Conservation (phyloP, 2,797 vertebrate genomes). For the Nannoperca obscura region DNA sequence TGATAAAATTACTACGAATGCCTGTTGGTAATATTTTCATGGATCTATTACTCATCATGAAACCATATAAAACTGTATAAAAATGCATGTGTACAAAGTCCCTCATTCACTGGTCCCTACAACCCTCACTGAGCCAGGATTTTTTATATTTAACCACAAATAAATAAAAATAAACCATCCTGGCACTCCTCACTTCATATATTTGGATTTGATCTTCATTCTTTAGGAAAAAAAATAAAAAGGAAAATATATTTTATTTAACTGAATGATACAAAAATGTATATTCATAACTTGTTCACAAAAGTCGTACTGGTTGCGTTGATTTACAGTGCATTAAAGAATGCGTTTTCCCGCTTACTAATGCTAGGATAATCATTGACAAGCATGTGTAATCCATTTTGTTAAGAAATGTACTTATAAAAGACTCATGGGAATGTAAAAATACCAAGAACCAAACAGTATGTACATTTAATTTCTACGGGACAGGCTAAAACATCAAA, state of each 20-base stretch:
- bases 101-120: conserved; percentile 74
- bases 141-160: conserved; percentile 63
- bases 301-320: conserved; percentile 57
- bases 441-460: conserved; percentile 24
- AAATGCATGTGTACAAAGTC: conserved; percentile 67
- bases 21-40: conserved; percentile 8
- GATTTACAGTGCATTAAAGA: conserved; percentile 68
- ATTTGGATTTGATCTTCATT: conserved; percentile 55
- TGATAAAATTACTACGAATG: conserved; percentile 11
- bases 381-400: conserved; percentile 27
- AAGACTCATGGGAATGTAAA: conserved; percentile 25
- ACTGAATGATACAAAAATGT: conserved; percentile 41
- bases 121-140: conserved; percentile 50
- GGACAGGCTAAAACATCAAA: conserved; percentile 12
- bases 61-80: conserved; percentile 68
- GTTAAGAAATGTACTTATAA: no score
- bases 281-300: conserved; percentile 51
- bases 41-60: conserved; percentile 38
- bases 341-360: conserved; percentile 58
- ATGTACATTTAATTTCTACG: conserved; percentile 49
- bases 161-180: conserved; percentile 70
- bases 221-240: conserved; percentile 39
- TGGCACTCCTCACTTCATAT: conserved; percentile 46
- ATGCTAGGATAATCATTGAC: conserved; percentile 42
- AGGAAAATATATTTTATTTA: conserved; percentile 50